Evolutionary conservation across 2,113 vertebrate genomes (phyloP).

Genomic region (Corythaixoides concolor): DNA sequence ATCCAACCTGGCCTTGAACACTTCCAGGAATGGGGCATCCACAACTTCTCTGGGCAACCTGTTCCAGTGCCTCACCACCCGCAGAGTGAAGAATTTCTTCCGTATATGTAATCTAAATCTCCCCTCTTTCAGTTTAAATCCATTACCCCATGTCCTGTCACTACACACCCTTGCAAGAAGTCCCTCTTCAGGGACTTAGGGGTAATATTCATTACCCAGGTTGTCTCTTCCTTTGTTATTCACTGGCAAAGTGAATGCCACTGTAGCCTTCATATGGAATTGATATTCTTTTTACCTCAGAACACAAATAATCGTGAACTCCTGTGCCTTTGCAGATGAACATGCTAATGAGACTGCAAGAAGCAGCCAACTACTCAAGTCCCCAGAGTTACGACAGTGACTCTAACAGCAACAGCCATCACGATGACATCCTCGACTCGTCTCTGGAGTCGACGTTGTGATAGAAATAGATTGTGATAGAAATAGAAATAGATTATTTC

Average conservation of each 20-base stretch:
- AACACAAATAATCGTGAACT: neutral
- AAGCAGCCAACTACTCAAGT: slow-evolving; percentile 94
- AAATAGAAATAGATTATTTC: neutral
- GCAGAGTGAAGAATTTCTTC: no score
- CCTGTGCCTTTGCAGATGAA: slow-evolving; percentile 84
- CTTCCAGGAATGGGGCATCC: no score
- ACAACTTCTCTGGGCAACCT: no score
- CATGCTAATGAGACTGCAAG: slow-evolving; percentile 97
- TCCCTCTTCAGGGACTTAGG: no score
- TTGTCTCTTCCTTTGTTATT: neutral
- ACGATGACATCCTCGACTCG: slow-evolving; percentile 92
- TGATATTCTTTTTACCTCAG: neutral
- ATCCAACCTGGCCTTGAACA: no score
- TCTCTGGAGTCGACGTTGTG: slow-evolving; percentile 94
- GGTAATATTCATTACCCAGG: rapidly evolving
- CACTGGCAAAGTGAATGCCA: neutral
- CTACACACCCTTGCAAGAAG: no score
- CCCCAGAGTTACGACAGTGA: slow-evolving; percentile 98
- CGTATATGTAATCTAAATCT: no score
- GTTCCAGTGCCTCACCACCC: no score
- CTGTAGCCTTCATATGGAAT: neutral
- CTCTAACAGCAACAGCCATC: slow-evolving; percentile 96
- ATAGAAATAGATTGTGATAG: no score
- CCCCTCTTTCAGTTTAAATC: no score
- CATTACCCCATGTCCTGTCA: no score